Conservation (phyloP, 2,113 vertebrate genomes). For the Neogobius melanostomus region DNA sequence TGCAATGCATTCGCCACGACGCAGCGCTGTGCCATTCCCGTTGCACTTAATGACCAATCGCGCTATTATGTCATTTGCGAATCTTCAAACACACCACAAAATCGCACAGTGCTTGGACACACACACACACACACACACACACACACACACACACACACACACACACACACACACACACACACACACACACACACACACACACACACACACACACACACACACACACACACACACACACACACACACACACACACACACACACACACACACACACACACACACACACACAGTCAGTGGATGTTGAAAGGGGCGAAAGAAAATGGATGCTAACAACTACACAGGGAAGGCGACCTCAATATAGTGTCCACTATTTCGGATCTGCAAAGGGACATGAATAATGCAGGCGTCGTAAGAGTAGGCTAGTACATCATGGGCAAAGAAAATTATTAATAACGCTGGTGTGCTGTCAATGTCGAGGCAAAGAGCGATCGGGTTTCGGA, state of each 20-base stretch:
- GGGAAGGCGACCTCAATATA: background rate
- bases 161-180: too few relatives aligned
- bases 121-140: too few relatives aligned
- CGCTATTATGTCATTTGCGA: constrained; percentile 9
- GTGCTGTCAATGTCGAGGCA: constrained; percentile 9
- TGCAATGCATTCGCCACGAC: constrained; percentile 7
- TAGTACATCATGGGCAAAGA: background rate
- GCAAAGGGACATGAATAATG: constrained; percentile 70
- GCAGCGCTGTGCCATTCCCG: constrained; percentile 8
- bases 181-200: too few relatives aligned
- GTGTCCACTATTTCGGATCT: constrained; percentile 28
- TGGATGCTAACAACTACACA: background rate
- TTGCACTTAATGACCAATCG: constrained; percentile 4
- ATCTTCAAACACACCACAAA: background rate
- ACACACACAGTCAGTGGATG: background rate
- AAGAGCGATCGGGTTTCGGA: background rate
- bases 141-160: too few relatives aligned
- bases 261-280: too few relatives aligned
- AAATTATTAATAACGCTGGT: constrained; percentile 22
- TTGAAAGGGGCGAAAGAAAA: background rate
- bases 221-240: too few relatives aligned
- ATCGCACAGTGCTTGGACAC: too few relatives aligned
- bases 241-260: too few relatives aligned
- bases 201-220: too few relatives aligned
- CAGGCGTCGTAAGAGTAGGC: constrained; percentile 50